Conservation (phyloP, 2,888 invertebrate species). For the Zele albiditarsus region DNA sequence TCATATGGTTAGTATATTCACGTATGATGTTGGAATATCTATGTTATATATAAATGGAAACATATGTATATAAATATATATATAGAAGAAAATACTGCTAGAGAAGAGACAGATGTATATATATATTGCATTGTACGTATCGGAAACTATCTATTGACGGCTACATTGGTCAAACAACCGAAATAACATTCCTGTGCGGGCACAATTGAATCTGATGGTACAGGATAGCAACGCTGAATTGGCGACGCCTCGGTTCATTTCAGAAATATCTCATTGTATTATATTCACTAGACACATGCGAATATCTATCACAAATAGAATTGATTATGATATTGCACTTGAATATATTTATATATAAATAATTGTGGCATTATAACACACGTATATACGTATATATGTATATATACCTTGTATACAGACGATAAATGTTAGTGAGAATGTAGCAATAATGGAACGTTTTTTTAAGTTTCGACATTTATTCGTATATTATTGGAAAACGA, state of each 20-base stretch:
- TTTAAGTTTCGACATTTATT: neutral
- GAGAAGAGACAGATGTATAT: neutral
- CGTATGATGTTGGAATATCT: too few species aligned
- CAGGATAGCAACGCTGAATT: neutral
- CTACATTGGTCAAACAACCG: slow-evolving; percentile 19
- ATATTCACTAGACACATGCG: slow-evolving; percentile 12
- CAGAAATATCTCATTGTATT: slow-evolving; percentile 15
- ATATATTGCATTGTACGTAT: neutral
- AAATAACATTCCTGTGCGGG: slow-evolving; percentile 33
- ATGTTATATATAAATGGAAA: neutral
- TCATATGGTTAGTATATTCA: neutral
- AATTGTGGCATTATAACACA: neutral
- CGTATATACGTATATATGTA: neutral
- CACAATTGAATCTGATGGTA: slow-evolving; percentile 27
- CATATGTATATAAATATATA: neutral
- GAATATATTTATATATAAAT: neutral
- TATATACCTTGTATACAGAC: neutral
- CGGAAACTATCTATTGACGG: slow-evolving; percentile 29
- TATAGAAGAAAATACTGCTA: slow-evolving; percentile 4
- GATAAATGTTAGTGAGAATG: neutral
- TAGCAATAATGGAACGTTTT: neutral
- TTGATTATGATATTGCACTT: neutral
- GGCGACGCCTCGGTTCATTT: neutral
- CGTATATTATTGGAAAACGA: slow-evolving; percentile 25
- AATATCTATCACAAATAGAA: neutral